These are phyloP conservation scores for Proteles cristata DNA, from an alignment of 2,113 vertebrate species.

Conservation along the genomic window DNA sequence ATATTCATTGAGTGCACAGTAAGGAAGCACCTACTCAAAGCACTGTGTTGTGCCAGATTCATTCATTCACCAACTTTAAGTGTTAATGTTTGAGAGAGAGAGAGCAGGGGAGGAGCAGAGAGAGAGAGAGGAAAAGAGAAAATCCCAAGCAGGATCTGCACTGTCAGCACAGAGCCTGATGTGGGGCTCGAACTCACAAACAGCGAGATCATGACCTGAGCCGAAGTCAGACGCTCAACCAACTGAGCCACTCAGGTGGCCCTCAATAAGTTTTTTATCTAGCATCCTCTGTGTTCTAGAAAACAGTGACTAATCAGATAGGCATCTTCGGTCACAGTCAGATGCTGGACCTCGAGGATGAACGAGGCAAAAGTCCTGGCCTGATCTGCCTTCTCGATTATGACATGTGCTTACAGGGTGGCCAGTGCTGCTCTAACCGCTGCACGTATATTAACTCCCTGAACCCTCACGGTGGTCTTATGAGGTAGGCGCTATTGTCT, in stretches of 20 bases:
- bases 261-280: background rate
- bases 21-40: background rate
- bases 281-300: background rate
- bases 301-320: background rate
- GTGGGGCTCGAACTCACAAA: no score
- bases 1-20: fast-evolving
- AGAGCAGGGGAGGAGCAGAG: no score
- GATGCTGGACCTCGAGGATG: background rate
- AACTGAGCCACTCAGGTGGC: no score
- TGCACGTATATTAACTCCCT: fast-evolving
- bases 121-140: no score
- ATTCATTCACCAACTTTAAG: background rate
- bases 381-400: background rate
- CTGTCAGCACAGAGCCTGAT: no score
- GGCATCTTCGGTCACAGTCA: background rate
- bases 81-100: no score
- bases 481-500: background rate
- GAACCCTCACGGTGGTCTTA: background rate
- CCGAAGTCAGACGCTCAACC: no score
- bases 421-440: background rate
- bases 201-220: no score
- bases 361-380: background rate
- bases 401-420: fast-evolving
- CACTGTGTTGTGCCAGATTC: background rate
- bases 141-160: no score